Base-by-base conservation (phyloP, 2,113 vertebrate genomes). In the Ellobius talpinus region DNA sequence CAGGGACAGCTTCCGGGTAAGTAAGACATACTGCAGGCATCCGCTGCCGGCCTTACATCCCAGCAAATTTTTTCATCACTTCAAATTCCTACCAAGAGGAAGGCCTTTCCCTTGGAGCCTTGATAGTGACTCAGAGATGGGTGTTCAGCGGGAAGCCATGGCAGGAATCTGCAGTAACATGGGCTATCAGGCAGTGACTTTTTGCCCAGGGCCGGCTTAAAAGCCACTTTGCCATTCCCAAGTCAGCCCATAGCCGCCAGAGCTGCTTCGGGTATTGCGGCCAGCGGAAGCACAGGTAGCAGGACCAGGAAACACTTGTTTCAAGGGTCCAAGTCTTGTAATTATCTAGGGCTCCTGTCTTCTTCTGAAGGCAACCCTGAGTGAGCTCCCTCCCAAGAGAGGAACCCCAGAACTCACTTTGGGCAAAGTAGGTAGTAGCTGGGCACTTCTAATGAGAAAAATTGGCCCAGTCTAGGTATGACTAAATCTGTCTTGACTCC, bases 1-100 rank as follows among this genome's bases (percentile, higher is more conserved):
- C 58, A 70, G 79, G 39, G 74, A 82, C 87, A 87, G 68, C 85
- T 92, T 84, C 50, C 9, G 0, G 76, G 96, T 98, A 86, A 97
- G 96, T 96, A 36, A 19, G 76, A 52, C 36, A 13, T 4, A 21
- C 8, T 55, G 47, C 76, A 14, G 21, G 47, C 39, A 0, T 21
- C 66, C 2, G 5, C 19, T 76, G 26, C 68, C 84, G 52, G 39
- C 33, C 33, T 76, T 29, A 26, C 26, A 55, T 86, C 84, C 52
- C 23, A 9, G 58, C 42, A 39, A 39, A 87, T 63, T 87, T 78
- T 87, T 50, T 52, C 82, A 55, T 12, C 50, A 36, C 33, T 31
- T 72, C 26, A 52, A 65, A 42, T 7, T 7, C 2, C 6, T 55
- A 94, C 84, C 9, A 76, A 63, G 31, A 95, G 47, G 39, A 21